Evolutionary conservation across 1,140 invertebrate genomes (phyloP).

Genomic region (Mylabris phalerata): DNA sequence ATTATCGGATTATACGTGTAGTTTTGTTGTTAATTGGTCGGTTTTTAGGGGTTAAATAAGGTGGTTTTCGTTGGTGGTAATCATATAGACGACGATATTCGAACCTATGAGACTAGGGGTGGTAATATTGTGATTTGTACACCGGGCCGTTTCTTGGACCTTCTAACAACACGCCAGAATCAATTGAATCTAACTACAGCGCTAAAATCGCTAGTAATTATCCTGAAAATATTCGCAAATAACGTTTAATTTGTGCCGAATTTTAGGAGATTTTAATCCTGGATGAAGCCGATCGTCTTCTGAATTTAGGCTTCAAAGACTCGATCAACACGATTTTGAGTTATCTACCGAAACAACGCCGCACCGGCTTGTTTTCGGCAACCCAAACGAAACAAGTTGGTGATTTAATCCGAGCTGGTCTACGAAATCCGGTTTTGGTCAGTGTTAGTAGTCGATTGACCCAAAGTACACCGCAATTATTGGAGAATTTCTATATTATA

Average conservation of each 20-base stretch:
- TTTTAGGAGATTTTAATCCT: conserved; percentile 82
- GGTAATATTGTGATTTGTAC: conserved; percentile 86
- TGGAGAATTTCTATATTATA: conserved; percentile 83
- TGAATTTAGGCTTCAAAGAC: conserved; percentile 87
- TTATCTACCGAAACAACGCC: conserved; percentile 84
- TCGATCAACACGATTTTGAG: conserved; percentile 86
- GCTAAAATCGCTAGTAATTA: conserved; percentile 64
- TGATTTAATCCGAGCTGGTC: conserved; percentile 84
- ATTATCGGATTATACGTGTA: not conserved
- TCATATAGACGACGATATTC: conserved; percentile 64
- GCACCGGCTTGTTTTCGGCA: conserved; percentile 96
- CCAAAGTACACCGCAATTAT: conserved; percentile 69
- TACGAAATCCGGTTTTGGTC: conserved; percentile 90
- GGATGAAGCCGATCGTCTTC: conserved; percentile 93
- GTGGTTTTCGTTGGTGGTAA: conserved; percentile 78
- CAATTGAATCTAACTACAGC: conserved; percentile 56
- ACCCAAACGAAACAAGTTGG: conserved; percentile 95
- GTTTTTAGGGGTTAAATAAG: conserved; percentile 44
- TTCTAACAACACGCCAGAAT: conserved; percentile 58
- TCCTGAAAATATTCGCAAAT: conserved; percentile 7
- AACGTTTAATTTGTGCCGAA: too few relatives aligned
- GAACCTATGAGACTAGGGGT: conserved; percentile 60
- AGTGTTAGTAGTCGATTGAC: conserved; percentile 81
- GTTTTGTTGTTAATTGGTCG: not conserved
- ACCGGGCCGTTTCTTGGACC: conserved; percentile 84